Evolutionary conservation across 2,113 vertebrate species (phyloP).

Genomic region (Equus przewalskii): DNA sequence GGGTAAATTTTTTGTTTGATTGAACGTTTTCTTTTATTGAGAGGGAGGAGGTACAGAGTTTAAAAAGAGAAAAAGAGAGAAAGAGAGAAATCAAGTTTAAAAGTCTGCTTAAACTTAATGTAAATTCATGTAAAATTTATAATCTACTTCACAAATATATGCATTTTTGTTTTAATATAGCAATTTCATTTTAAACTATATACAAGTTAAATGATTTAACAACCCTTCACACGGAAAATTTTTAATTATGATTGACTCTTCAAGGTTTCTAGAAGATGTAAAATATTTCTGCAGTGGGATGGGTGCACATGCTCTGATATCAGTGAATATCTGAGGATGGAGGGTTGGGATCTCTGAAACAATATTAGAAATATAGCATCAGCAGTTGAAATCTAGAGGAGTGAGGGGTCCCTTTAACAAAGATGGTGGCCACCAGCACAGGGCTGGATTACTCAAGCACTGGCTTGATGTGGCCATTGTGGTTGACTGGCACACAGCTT

Average conservation of each 20-base stretch:
- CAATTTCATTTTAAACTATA: background rate
- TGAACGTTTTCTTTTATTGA: slow-evolving; percentile 6
- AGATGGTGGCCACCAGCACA: background rate
- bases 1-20: background rate
- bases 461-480: background rate
- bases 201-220: background rate
- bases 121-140: background rate
- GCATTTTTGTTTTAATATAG: background rate
- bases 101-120: background rate
- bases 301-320: background rate
- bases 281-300: background rate
- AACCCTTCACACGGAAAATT: background rate
- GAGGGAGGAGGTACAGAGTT: background rate
- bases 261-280: background rate
- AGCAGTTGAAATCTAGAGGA: background rate
- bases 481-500: background rate
- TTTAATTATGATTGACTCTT: background rate
- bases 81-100: background rate
- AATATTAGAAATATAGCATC: background rate
- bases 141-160: background rate
- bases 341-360: background rate
- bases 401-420: background rate
- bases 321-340: background rate
- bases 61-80: background rate
- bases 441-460: fast-evolving